Evolutionary conservation across 2,888 invertebrate species (phyloP).

Genomic region (Eudasyphora cyanicolor): DNA sequence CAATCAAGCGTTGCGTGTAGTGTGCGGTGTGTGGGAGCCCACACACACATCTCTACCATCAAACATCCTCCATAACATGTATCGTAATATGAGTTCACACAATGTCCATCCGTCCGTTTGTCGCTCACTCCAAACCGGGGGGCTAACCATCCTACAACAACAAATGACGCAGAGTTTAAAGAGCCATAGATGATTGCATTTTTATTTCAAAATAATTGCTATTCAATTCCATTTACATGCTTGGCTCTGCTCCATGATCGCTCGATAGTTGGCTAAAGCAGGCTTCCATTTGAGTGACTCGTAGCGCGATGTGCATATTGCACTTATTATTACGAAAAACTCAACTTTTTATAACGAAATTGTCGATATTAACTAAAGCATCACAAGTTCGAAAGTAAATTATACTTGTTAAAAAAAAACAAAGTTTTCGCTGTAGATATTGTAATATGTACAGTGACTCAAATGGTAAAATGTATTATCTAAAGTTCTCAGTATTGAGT

Average conservation of each 20-base stretch:
- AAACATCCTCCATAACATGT: background rate
- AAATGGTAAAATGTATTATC: no score
- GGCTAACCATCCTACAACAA: background rate
- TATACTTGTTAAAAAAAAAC: slow-evolving; percentile 2
- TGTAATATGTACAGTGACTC: background rate
- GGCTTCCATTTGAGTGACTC: background rate
- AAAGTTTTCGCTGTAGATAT: background rate
- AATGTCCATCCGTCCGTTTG: background rate
- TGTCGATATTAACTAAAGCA: slow-evolving; percentile 15
- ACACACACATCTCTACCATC: background rate
- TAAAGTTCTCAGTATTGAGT: no score
- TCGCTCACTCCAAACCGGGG: background rate
- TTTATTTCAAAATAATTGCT: slow-evolving; percentile 23
- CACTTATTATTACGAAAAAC: slow-evolving; percentile 16
- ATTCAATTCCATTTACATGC: slow-evolving; percentile 12
- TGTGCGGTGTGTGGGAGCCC: no score
- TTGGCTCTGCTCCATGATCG: background rate
- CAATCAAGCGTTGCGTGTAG: background rate
- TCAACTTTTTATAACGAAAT: slow-evolving; percentile 22
- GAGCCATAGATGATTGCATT: slow-evolving; percentile 8
- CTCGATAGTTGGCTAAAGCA: no score
- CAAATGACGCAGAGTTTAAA: slow-evolving; percentile 11
- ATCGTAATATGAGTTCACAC: background rate
- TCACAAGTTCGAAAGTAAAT: background rate
- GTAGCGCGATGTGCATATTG: background rate